A percentile compares a stretch with the other conserved stretches of the same genome.
These are phyloP conservation scores for Eupsittula cactorum DNA, from an alignment of 2,113 vertebrate genomes.

Conservation along the genomic window DNA sequence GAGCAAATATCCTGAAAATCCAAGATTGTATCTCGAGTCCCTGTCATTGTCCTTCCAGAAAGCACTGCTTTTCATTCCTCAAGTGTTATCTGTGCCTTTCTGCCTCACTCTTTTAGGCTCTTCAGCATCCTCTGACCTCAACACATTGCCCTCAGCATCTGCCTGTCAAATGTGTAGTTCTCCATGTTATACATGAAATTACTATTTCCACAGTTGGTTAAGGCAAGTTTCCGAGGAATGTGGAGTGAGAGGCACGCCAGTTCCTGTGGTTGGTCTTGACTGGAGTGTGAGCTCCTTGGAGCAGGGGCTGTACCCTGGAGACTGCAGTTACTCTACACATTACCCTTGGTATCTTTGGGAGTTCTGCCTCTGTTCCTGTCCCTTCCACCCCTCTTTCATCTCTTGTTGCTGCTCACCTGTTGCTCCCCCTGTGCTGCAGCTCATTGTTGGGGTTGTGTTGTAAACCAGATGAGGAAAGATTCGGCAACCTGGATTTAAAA, in stretches of 20 bases:
- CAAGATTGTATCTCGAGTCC: not conserved
- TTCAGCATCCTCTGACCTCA: not conserved
- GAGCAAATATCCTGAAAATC: not conserved
- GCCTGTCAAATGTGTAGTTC: not conserved
- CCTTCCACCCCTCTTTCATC: not conserved
- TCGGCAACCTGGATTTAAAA: not conserved
- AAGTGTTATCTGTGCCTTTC: not conserved
- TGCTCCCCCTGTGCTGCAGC: not conserved
- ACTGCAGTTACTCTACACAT: rapidly evolving
- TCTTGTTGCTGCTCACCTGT: not conserved
- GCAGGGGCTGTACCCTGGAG: not conserved
- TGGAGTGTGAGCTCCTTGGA: not conserved
- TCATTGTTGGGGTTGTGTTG: not conserved
- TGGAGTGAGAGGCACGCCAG: not conserved
- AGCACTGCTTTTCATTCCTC: not conserved
- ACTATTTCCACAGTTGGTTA: not conserved
- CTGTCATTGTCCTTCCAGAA: not conserved
- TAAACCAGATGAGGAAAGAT: not conserved
- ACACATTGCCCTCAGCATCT: not conserved
- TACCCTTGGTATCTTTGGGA: not conserved
- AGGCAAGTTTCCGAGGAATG: not conserved
- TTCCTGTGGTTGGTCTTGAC: not conserved
- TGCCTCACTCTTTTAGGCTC: not conserved
- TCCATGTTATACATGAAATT: not conserved
- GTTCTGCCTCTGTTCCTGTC: not conserved